phyloP scores from a whole-genome alignment of 2,113 vertebrate species.

The Colaptes auratus region DNA sequence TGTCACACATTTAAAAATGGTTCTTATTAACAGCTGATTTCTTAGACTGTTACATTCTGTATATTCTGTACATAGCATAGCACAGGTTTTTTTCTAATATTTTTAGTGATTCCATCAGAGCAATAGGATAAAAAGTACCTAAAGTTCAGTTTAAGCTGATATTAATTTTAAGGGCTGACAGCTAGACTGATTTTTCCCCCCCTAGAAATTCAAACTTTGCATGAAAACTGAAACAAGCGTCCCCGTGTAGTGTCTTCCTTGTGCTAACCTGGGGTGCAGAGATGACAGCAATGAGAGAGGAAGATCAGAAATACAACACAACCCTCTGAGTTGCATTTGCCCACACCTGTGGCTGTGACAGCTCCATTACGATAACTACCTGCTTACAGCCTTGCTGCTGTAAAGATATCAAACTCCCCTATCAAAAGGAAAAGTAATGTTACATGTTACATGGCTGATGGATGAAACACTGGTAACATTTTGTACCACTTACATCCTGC shows the following conservation, averaged over 20 bases:
- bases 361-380: not conserved
- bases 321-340: not conserved
- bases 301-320: fast-evolving
- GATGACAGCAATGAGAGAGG: not conserved
- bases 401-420: not conserved
- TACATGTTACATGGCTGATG: not conserved
- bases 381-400: not conserved
- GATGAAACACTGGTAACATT: not conserved
- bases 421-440: not conserved
- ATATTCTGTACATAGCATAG: not conserved
- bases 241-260: not conserved
- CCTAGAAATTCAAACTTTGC: not conserved
- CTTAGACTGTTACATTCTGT: not conserved
- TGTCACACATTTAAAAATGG: not conserved
- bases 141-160: not conserved
- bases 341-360: not conserved
- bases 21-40: not conserved
- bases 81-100: not conserved
- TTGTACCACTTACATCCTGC: not conserved
- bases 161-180: not conserved
- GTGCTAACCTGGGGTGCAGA: not conserved
- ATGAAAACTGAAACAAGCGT: not conserved
- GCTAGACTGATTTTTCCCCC: not conserved
- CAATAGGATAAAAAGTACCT: not conserved
- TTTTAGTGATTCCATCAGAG: not conserved